Conservation (phyloP, 2,113 vertebrate species). For the Ahaetulla prasina region DNA sequence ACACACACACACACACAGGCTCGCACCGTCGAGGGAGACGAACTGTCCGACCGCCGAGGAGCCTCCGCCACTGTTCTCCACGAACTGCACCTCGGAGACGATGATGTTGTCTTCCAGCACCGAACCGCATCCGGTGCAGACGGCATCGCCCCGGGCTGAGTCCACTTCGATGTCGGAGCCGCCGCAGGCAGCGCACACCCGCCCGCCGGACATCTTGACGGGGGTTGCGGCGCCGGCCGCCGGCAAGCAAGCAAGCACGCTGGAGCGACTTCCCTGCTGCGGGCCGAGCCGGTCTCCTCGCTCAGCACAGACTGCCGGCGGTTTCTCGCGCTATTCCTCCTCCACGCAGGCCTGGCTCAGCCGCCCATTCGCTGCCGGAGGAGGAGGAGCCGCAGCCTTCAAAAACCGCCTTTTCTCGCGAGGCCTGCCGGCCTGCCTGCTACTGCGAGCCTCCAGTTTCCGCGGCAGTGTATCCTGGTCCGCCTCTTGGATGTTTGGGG, state of each 20-base stretch:
- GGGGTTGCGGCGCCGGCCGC: neutral
- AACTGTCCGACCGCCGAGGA: constrained; percentile 95
- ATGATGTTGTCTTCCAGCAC: constrained; percentile 98
- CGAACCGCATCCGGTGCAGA: constrained; percentile 89
- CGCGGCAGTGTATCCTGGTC: neutral
- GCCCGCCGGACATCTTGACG: constrained; percentile 73
- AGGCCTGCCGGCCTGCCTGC: constrained; percentile 1
- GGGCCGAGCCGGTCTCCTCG: no score
- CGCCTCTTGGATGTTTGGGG: neutral
- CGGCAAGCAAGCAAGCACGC: no score
- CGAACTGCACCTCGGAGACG: constrained; percentile 94
- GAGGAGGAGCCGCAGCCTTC: neutral
- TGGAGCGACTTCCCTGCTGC: neutral
- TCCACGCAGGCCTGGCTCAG: neutral
- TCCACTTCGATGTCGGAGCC: constrained; percentile 89
- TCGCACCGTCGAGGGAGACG: constrained; percentile 87
- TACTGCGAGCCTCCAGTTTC: neutral
- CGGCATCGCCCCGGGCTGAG: constrained; percentile 87
- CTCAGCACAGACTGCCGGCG: neutral
- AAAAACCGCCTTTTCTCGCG: constrained; percentile 29
- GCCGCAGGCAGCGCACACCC: constrained; percentile 83
- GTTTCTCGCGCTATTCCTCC: neutral
- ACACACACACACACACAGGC: neutral
- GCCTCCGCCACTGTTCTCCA: constrained; percentile 89
- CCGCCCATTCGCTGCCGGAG: neutral